Percentiles rank a stretch among this genome's conserved stretches.
Evolutionary conservation across 1,140 invertebrate species (phyloP).

Genomic region (Drosophila ohnishii): DNA sequence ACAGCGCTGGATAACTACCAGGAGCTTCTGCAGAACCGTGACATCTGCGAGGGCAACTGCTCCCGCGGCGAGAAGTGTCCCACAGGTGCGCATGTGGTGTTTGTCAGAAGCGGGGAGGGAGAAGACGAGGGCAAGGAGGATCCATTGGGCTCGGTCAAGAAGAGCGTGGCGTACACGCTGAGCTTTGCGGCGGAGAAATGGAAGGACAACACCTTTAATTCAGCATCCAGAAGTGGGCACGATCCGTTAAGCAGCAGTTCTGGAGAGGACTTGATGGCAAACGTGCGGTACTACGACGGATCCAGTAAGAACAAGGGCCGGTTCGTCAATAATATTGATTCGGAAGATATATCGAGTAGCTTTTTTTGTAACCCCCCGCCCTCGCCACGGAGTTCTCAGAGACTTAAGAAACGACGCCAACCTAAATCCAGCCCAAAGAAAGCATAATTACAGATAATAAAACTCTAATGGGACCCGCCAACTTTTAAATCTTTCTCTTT

Average conservation of each 20-base stretch:
- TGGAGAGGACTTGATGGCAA: conserved; percentile 53
- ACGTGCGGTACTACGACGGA: conserved; percentile 54
- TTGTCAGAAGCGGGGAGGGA: conserved; percentile 28
- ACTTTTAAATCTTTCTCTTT: background rate
- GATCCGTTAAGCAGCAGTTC: conserved; percentile 17
- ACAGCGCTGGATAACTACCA: conserved; percentile 92
- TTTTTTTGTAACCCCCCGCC: background rate
- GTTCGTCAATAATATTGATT: conserved; percentile 61
- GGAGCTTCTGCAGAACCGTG: conserved; percentile 88
- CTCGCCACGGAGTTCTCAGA: background rate
- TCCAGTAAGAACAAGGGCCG: conserved; percentile 22
- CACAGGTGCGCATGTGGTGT: conserved; percentile 85
- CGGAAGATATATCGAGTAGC: background rate
- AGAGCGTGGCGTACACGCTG: conserved; percentile 46
- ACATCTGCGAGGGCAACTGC: conserved; percentile 94
- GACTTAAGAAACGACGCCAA: background rate
- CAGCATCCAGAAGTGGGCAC: too few species aligned
- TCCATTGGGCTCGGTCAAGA: background rate
- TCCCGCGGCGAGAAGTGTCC: conserved; percentile 92
- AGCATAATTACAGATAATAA: conserved; percentile 34
- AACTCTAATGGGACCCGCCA: conserved; percentile 2
- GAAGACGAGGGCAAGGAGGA: background rate
- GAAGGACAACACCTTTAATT: conserved; percentile 24
- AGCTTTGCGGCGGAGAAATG: conserved; percentile 60
- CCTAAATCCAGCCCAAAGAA: conserved; percentile 3